These are phyloP conservation scores for Dolichopus griseipennis DNA, from an alignment of 2,888 invertebrate genomes.

Conservation along the genomic window DNA sequence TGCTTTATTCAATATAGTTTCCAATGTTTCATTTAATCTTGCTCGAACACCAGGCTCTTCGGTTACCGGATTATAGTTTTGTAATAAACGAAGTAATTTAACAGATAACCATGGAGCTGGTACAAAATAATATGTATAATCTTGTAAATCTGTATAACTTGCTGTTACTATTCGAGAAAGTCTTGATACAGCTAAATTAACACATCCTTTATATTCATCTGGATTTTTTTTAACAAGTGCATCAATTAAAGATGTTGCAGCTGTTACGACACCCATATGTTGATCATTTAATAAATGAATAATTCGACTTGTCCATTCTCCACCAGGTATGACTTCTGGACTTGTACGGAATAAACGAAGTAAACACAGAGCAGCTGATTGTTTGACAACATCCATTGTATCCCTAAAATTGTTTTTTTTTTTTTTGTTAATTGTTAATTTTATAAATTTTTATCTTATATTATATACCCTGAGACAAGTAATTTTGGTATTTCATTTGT, in stretches of 20 bases:
- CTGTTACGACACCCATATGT: conserved; percentile 98
- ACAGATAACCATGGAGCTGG: conserved; percentile 99
- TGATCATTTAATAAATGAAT: conserved; percentile 98
- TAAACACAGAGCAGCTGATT: conserved; percentile 95
- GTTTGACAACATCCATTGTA: conserved; percentile 98
- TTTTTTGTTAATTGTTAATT: too few species aligned
- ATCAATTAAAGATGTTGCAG: conserved; percentile 95
- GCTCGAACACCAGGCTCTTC: conserved; percentile 96
- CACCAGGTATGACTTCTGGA: conserved; percentile 92
- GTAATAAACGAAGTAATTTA: conserved; percentile 86
- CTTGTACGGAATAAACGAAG: conserved; percentile 88
- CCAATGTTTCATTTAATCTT: conserved; percentile 92
- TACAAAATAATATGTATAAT: conserved; percentile 99
- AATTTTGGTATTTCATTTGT: conserved; percentile 96
- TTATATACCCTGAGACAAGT: conserved; percentile 80
- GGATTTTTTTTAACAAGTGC: conserved; percentile 97
- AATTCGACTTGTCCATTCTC: conserved; percentile 98
- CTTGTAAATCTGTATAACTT: conserved; percentile 97
- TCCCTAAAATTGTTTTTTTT: conserved; percentile 57
- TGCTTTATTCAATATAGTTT: conserved; percentile 96
- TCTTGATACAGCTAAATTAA: conserved; percentile 93
- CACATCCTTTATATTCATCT: conserved; percentile 98
- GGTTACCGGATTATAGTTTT: conserved; percentile 95
- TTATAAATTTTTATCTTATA: not conserved
- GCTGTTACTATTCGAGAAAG: conserved; percentile 96